Evolutionary conservation across 2,113 vertebrate genomes (phyloP), one percentile per base, ranked within the genome.

Genomic region (Natator depressus): DNA sequence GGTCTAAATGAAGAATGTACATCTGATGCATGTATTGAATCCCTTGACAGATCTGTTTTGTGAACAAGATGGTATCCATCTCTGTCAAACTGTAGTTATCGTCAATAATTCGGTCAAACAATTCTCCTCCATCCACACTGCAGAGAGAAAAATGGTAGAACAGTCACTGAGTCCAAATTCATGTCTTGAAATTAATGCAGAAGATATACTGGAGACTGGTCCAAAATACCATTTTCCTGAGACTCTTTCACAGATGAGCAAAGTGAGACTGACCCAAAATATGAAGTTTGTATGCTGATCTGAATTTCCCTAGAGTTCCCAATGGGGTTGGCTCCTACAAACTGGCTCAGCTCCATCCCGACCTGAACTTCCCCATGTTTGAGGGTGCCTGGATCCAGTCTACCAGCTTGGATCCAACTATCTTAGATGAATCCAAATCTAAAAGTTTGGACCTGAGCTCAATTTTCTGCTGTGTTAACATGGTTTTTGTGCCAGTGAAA

Each of bases 1-100:
- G 98, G 97, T 99, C 99, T 53, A 99, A 98, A 93, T 99, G 99
- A 22, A 99, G 98, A 94, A 99, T 99, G 94, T 99, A 99, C 99
- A 99, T 99, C 96, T 99, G 99, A 59, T 99, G 99, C 99, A 99
- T 99, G 97, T 99, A 99, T 86, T 98, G 98, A 95, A 99, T 98
- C 22, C 99, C 99, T 92, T 99, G 99, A 88, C 99, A 99, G 96
- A 99, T 99, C 96, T 99, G 99, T 62, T 98, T 99, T 89, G 99
- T 98, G 92, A 99, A 99, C 9, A 99, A 97, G 94, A 99, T 98
- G 4, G 99, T 99, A 95, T 99, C 99, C 93, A 99, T 96, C 97
- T 99, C 99, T 0, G 99, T 99, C 96, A 99, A 98, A 92, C 97
- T 99, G 98, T 97, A 99, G 98, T 99, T 99, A 88, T 99, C 99